Evolutionary conservation across 1,140 invertebrate genomes (phyloP).

Genomic region (Chironomus striatipennis): DNA sequence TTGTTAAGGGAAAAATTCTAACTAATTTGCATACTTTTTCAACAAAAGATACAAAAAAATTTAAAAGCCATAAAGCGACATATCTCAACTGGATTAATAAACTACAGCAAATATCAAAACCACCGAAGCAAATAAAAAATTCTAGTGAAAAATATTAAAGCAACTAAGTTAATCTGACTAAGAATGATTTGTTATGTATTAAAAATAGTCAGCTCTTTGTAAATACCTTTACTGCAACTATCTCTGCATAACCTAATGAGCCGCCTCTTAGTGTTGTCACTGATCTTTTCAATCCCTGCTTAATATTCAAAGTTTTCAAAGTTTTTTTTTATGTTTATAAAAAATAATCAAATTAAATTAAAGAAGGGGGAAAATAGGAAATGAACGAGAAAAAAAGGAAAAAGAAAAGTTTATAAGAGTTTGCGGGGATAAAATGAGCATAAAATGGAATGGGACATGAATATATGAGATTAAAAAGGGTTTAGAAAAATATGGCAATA

Average conservation of each 20-base stretch:
- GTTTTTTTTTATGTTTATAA: constrained; percentile 30
- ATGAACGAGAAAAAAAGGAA: neutral
- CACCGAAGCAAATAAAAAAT: constrained; percentile 18
- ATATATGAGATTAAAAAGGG: no score
- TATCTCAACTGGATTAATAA: constrained; percentile 2
- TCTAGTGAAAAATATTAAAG: neutral
- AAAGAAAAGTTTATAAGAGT: no score
- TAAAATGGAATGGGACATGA: neutral
- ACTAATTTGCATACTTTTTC: neutral
- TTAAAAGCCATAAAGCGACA: constrained; percentile 20
- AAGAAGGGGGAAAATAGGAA: constrained; percentile 23
- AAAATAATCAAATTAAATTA: constrained; percentile 23
- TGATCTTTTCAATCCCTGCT: constrained; percentile 81
- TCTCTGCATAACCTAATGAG: constrained; percentile 82
- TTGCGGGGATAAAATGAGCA: constrained; percentile 26
- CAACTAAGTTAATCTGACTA: neutral
- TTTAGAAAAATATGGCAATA: no score
- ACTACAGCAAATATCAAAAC: neutral
- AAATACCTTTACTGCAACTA: constrained; percentile 87
- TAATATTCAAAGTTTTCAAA: constrained; percentile 25
- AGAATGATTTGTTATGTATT: constrained; percentile 8
- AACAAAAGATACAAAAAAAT: constrained; percentile 25
- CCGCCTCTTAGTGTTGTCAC: constrained; percentile 81
- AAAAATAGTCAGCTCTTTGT: neutral
- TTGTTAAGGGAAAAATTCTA: neutral